A percentile compares a stretch with the other conserved stretches of the same genome.
These are phyloP conservation scores for Redunca redunca DNA, from an alignment of 2,113 vertebrate genomes.

Conservation along the genomic window DNA sequence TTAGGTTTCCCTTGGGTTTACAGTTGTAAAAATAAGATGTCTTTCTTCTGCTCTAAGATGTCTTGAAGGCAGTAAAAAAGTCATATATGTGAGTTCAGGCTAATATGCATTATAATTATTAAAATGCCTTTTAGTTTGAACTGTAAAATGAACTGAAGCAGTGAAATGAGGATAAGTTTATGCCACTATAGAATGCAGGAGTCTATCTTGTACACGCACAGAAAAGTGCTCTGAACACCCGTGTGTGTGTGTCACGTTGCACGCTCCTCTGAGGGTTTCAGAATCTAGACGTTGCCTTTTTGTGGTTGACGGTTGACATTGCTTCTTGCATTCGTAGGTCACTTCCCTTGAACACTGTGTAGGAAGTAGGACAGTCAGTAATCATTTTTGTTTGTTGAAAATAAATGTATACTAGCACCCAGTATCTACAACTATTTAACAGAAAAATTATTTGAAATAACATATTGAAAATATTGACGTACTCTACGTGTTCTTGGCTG, in stretches of 20 bases:
- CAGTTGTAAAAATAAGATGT: neutral
- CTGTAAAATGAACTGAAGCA: neutral
- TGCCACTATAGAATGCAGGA: neutral
- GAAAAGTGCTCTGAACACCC: neutral
- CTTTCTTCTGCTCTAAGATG: neutral
- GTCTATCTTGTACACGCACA: neutral
- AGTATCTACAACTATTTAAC: neutral
- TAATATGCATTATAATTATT: neutral
- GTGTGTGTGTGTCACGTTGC: fast-evolving
- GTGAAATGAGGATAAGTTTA: neutral
- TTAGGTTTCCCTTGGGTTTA: neutral
- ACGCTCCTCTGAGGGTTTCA: neutral
- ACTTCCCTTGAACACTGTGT: neutral
- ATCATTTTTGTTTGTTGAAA: slow-evolving; percentile 38
- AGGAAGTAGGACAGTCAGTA: neutral
- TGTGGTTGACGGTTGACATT: neutral
- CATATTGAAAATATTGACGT: neutral
- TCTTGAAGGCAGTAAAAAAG: neutral
- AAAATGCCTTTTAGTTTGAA: neutral
- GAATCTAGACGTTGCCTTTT: neutral
- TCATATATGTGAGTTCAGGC: neutral
- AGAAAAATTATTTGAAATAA: slow-evolving; percentile 12
- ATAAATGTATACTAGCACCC: neutral
- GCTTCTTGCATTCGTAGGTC: neutral
- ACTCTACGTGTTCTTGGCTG: neutral